Conservation (phyloP, 2,888 invertebrate species). For the Chesias legatella region DNA sequence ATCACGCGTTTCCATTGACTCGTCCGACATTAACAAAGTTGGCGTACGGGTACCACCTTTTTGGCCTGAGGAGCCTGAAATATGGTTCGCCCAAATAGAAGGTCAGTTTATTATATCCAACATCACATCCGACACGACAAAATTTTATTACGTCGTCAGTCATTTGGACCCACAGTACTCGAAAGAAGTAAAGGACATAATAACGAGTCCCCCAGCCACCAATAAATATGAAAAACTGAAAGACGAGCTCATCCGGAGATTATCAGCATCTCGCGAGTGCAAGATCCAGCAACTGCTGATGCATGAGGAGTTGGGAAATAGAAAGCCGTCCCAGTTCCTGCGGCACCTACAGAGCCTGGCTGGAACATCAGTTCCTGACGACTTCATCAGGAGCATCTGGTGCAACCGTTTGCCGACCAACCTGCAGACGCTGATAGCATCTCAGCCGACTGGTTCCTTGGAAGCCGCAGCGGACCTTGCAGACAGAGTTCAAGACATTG, state of each 20-base stretch:
- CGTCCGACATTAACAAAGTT: no score
- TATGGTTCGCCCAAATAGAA: slow-evolving; percentile 10
- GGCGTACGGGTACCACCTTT: no score
- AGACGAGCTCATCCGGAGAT: slow-evolving; percentile 3
- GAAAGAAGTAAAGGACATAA: slow-evolving; percentile 6
- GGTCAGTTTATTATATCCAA: not conserved
- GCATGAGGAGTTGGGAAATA: slow-evolving; percentile 24
- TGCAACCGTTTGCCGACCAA: slow-evolving; percentile 4
- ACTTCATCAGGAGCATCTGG: slow-evolving; percentile 19
- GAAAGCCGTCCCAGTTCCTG: slow-evolving; percentile 25
- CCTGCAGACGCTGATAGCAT: slow-evolving; percentile 17
- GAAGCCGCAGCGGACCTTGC: not conserved
- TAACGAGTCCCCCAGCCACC: not conserved
- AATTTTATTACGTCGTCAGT: not conserved
- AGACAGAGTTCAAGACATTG: not conserved
- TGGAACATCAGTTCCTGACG: slow-evolving; percentile 17
- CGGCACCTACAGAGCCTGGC: slow-evolving; percentile 19
- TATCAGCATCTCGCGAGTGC: slow-evolving; percentile 3
- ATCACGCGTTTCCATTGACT: no score
- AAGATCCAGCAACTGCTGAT: slow-evolving; percentile 16
- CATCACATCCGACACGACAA: slow-evolving; percentile 1
- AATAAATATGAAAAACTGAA: slow-evolving; percentile 6
- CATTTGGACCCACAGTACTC: slow-evolving; percentile 4
- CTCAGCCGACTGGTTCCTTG: slow-evolving; percentile 7
- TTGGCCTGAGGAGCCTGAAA: not conserved